phyloP scores from a whole-genome alignment of 2,888 invertebrate species.

The Eupithecia inturbata region DNA sequence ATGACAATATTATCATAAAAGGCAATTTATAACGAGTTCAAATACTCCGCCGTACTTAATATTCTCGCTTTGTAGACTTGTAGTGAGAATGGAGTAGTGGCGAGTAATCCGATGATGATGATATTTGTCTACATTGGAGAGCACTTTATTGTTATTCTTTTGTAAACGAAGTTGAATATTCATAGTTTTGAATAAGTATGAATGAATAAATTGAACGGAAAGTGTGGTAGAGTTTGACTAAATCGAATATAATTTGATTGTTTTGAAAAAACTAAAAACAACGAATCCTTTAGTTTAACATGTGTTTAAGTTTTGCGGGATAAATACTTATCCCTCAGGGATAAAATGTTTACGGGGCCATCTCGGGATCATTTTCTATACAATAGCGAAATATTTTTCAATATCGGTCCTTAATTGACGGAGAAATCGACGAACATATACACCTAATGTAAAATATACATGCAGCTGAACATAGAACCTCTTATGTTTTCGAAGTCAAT shows the following conservation, averaged over 20 bases:
- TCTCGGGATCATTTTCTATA: too few species aligned
- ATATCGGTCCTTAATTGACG: too few species aligned
- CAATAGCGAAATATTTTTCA: too few species aligned
- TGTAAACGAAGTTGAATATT: constrained; percentile 31
- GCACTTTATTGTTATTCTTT: constrained; percentile 23
- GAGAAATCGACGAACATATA: too few species aligned
- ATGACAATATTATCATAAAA: constrained; percentile 4
- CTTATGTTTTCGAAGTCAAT: too few species aligned
- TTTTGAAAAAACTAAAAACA: too few species aligned
- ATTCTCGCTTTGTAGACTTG: constrained; percentile 10
- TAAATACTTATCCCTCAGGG: too few species aligned
- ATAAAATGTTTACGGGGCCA: too few species aligned
- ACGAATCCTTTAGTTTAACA: too few species aligned
- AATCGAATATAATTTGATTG: not conserved
- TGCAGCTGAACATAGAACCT: too few species aligned
- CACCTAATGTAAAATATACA: too few species aligned
- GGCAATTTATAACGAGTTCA: not conserved
- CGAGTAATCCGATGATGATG: constrained; percentile 10
- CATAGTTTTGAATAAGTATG: constrained; percentile 19
- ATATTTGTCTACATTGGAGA: constrained; percentile 28
- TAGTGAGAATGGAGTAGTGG: constrained; percentile 6
- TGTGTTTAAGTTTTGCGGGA: too few species aligned
- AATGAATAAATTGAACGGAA: constrained; percentile 1
- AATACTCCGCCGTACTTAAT: constrained; percentile 10
- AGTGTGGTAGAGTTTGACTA: not conserved